Percentiles rank a stretch among this genome's conserved stretches.
These are phyloP conservation scores for Odobenus rosmarus DNA, from an alignment of 2,113 vertebrate genomes.

Conservation along the genomic window DNA sequence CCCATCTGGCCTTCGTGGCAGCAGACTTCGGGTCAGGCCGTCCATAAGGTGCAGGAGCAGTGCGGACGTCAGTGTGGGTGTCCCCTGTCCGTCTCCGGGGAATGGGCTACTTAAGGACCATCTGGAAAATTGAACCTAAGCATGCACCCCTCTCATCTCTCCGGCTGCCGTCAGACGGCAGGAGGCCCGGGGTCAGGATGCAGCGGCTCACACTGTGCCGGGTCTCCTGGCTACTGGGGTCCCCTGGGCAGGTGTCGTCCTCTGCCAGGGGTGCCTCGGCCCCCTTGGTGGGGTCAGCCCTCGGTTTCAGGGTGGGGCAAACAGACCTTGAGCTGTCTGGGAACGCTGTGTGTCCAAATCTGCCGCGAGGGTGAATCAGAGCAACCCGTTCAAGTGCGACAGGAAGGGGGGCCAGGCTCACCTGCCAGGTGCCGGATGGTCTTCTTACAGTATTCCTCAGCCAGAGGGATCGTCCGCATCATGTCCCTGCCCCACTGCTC, in stretches of 20 bases:
- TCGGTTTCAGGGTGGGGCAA: neutral
- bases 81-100: neutral
- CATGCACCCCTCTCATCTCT: neutral
- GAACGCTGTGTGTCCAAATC: fast-evolving
- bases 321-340: neutral
- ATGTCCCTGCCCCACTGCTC: constrained; percentile 95
- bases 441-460: constrained; percentile 95
- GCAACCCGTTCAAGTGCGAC: fast-evolving
- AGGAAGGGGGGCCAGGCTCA: constrained; percentile 68
- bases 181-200: neutral
- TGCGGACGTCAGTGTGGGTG: fast-evolving
- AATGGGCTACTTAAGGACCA: neutral
- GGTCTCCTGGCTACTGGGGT: neutral
- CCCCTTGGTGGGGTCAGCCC: neutral
- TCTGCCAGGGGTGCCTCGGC: neutral
- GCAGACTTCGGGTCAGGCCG: neutral
- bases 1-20: neutral
- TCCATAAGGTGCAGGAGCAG: neutral
- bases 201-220: fast-evolving
- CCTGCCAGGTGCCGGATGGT: constrained; percentile 98
- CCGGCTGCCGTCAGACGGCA: neutral
- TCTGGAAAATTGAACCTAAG: neutral
- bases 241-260: neutral
- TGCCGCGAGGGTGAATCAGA: neutral
- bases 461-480: constrained; percentile 91